These are phyloP conservation scores for Hypomecis punctinalis DNA, from an alignment of 2,888 invertebrate genomes.

Conservation along the genomic window DNA sequence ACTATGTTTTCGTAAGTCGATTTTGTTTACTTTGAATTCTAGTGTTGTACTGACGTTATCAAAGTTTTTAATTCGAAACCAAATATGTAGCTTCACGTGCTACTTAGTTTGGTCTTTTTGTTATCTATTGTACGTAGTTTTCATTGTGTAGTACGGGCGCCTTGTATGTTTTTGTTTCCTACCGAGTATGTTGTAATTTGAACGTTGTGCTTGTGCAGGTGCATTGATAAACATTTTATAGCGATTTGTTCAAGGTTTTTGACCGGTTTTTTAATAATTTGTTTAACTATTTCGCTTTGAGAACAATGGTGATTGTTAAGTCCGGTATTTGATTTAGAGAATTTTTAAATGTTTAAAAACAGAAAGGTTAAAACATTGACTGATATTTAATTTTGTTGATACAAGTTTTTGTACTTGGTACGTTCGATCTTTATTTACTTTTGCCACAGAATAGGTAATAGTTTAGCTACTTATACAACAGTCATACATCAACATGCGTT, in stretches of 20 bases:
- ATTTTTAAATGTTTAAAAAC: no score
- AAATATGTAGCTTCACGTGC: conserved; percentile 25
- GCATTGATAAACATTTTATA: conserved; percentile 15
- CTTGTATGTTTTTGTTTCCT: conserved; percentile 16
- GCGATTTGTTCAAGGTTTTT: conserved; percentile 1
- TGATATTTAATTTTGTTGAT: not conserved
- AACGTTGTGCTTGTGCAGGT: conserved; percentile 3
- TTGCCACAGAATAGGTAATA: no score
- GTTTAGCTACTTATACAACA: not conserved
- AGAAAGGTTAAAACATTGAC: no score
- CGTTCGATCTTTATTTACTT: conserved; percentile 1
- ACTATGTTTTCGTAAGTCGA: conserved; percentile 43
- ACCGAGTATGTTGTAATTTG: conserved; percentile 12
- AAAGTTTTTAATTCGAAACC: conserved; percentile 24
- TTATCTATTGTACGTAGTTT: conserved; percentile 25
- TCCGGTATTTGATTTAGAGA: not conserved
- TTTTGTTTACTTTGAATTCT: conserved; percentile 18
- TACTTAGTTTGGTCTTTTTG: not conserved
- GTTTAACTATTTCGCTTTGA: not conserved
- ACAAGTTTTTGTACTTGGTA: not conserved
- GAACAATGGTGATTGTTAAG: not conserved
- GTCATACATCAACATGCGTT: conserved; percentile 4
- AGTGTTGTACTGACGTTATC: conserved; percentile 20
- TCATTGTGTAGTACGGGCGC: conserved; percentile 28
- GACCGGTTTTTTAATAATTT: not conserved